These are phyloP conservation scores for Syrmaticus mikado DNA, from an alignment of 2,113 vertebrate genomes.

Conservation along the genomic window DNA sequence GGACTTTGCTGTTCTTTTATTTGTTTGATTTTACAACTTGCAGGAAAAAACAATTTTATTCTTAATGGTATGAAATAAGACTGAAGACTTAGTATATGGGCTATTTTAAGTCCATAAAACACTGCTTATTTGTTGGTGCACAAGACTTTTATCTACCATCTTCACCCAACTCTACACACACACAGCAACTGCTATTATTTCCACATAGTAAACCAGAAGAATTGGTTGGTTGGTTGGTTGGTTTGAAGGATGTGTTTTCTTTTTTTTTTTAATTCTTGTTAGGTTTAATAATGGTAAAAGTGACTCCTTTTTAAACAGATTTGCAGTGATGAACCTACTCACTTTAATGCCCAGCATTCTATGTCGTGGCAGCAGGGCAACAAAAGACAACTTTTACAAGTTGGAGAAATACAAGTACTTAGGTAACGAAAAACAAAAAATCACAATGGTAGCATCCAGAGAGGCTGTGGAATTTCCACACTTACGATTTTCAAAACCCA, in stretches of 20 bases:
- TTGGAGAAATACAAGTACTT: rapidly evolving
- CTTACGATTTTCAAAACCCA: not conserved
- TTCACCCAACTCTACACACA: not conserved
- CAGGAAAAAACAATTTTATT: not conserved
- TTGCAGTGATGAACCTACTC: not conserved
- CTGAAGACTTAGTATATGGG: not conserved
- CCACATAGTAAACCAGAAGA: not conserved
- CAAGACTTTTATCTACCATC: not conserved
- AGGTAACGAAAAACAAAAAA: not conserved
- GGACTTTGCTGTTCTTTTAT: not conserved
- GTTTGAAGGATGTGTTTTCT: not conserved
- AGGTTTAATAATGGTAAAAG: not conserved
- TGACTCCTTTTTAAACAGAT: not conserved
- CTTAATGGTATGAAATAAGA: not conserved
- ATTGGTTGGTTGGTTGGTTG: not conserved
- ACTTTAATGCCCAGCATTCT: not conserved
- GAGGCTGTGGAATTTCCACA: not conserved
- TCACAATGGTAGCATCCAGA: not conserved
- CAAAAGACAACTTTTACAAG: not conserved
- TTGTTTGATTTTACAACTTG: not conserved
- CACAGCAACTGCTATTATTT: not conserved
- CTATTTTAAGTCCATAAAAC: not conserved
- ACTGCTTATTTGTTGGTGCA: not conserved
- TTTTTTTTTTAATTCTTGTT: not conserved
- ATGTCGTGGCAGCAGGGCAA: not conserved